Conservation (phyloP, 2,113 vertebrate species). For the Gymnarchus niloticus region DNA sequence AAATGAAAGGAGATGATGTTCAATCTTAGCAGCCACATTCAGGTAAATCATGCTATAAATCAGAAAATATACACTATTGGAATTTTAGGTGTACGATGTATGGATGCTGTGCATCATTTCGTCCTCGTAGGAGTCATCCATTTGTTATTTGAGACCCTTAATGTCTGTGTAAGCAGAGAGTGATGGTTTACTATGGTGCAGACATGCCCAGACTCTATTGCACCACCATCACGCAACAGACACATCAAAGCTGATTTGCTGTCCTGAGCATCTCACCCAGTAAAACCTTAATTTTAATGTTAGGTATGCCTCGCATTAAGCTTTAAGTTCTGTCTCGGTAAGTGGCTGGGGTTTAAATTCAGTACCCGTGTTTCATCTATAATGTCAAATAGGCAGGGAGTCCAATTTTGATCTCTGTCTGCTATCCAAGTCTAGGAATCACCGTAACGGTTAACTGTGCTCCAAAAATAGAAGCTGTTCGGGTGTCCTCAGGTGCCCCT, state of each 20-base stretch:
- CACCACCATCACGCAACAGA: not conserved
- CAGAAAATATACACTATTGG: not conserved
- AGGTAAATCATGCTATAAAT: not conserved
- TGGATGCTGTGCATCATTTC: not conserved
- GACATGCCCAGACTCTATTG: no score
- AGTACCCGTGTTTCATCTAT: not conserved
- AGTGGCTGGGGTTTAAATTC: not conserved
- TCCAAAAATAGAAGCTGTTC: constrained; percentile 1
- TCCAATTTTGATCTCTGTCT: not conserved
- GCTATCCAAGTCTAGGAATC: not conserved
- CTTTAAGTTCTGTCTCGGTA: not conserved
- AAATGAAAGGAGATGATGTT: not conserved
- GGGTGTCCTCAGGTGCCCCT: constrained; percentile 24
- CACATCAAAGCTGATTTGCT: not conserved
- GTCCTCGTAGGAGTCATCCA: no score
- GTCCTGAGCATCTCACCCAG: not conserved
- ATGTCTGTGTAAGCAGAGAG: no score
- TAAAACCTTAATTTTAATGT: not conserved
- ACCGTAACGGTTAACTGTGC: not conserved
- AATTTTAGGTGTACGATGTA: not conserved
- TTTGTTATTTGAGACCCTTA: no score
- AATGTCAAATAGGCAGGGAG: not conserved
- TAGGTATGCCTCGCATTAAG: not conserved
- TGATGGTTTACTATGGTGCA: no score
- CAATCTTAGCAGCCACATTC: not conserved